These are phyloP conservation scores for Caranx melampygus DNA, from an alignment of 2,113 vertebrate genomes.

Conservation along the genomic window DNA sequence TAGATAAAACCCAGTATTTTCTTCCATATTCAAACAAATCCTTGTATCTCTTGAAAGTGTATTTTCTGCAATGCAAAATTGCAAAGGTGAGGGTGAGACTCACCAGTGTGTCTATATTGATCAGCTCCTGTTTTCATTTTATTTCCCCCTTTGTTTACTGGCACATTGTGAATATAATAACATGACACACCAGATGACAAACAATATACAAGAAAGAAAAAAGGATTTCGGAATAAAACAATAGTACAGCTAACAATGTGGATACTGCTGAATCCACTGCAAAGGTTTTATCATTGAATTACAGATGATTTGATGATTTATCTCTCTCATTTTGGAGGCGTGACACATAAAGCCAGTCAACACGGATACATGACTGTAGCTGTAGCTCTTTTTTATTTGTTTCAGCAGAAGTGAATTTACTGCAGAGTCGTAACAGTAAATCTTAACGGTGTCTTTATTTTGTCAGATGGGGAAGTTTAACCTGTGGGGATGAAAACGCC, in stretches of 20 bases:
- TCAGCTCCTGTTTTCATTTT: constrained; percentile 2
- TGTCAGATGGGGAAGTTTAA: not conserved
- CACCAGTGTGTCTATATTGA: constrained; percentile 3
- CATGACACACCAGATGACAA: not conserved
- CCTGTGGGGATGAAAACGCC: not conserved
- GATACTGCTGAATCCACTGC: not conserved
- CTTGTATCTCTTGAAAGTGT: constrained; percentile 3
- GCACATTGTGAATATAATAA: constrained; percentile 17
- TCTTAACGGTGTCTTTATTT: too few relatives aligned
- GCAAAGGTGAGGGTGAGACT: not conserved
- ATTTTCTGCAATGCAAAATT: constrained; percentile 23
- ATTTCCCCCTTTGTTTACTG: not conserved
- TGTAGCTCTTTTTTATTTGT: too few relatives aligned
- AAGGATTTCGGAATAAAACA: not conserved
- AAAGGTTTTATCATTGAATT: not conserved
- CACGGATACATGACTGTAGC: too few relatives aligned
- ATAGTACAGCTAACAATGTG: too few relatives aligned
- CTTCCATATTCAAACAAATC: constrained; percentile 8
- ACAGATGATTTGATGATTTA: not conserved
- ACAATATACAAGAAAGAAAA: not conserved
- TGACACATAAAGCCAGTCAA: too few relatives aligned
- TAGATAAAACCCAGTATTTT: not conserved
- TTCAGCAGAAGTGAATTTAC: too few relatives aligned
- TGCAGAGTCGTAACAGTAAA: too few relatives aligned
- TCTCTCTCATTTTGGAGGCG: not conserved